Evolutionary conservation across 2,113 vertebrate genomes (phyloP).

Genomic region (Urocynchramus pylzowi): DNA sequence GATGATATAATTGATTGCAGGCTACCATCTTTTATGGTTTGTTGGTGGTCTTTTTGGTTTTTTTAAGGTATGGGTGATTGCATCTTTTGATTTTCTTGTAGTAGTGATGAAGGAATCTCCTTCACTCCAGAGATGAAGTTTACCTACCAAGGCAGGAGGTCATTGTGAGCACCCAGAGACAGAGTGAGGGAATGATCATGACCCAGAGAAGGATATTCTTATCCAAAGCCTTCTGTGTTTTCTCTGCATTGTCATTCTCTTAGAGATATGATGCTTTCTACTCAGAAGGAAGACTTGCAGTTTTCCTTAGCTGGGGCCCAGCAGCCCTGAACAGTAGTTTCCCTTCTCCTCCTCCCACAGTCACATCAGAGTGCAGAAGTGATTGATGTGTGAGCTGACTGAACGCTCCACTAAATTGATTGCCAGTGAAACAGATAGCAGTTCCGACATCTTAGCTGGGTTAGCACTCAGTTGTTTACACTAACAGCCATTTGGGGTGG

Average conservation of each 20-base stretch:
- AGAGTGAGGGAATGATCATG: background rate
- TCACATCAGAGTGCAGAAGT: background rate
- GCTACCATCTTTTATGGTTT: background rate
- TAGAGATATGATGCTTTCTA: background rate
- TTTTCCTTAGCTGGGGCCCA: background rate
- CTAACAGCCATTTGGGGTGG: background rate
- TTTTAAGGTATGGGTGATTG: background rate
- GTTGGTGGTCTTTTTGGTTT: background rate
- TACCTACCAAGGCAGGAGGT: background rate
- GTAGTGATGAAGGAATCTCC: background rate
- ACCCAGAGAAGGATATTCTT: background rate
- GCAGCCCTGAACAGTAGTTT: background rate
- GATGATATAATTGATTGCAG: background rate
- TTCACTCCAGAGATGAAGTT: background rate
- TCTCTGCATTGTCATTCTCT: background rate
- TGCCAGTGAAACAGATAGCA: background rate
- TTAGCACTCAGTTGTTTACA: background rate
- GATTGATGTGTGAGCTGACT: background rate
- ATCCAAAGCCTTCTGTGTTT: rapidly evolving
- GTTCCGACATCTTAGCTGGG: slow-evolving; percentile 31
- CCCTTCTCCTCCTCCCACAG: background rate
- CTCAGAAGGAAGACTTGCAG: background rate
- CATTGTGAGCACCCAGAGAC: background rate
- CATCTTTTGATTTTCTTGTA: background rate
- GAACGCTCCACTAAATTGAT: background rate